Conservation (phyloP, 2,113 vertebrate genomes). For the Cyprinodon tularosa region DNA sequence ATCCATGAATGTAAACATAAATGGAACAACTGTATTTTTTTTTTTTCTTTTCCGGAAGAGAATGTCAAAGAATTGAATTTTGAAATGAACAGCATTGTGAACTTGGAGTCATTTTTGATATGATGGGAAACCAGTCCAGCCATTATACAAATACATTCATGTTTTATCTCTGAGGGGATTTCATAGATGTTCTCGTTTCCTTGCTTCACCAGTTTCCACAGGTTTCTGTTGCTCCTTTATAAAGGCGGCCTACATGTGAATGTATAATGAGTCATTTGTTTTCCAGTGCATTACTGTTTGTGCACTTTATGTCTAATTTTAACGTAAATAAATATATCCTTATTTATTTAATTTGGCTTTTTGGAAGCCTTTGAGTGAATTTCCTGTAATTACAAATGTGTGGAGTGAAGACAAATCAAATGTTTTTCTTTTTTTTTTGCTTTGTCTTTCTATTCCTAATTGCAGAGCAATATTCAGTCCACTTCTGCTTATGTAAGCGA, state of each 20-base stretch:
- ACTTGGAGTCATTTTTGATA: not conserved
- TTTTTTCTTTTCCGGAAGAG: not conserved
- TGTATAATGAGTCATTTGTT: slow-evolving; percentile 15
- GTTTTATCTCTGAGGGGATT: not conserved
- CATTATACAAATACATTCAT: not conserved
- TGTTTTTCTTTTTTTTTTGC: not conserved
- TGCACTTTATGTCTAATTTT: slow-evolving; percentile 11
- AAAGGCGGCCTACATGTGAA: slow-evolving; percentile 53
- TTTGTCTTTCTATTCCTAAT: not conserved
- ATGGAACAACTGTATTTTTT: not conserved
- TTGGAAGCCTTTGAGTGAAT: not conserved
- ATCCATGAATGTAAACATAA: slow-evolving; percentile 58
- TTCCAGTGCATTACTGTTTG: not conserved
- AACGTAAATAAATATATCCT: not conserved
- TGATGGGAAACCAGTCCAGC: not conserved
- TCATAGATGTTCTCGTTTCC: not conserved
- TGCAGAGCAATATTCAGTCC: not conserved
- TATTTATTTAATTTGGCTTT: slow-evolving; percentile 14
- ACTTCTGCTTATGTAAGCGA: not conserved
- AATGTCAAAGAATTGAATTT: not conserved
- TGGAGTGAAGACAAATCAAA: slow-evolving; percentile 1
- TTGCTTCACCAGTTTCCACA: not conserved
- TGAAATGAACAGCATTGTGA: too few relatives aligned
- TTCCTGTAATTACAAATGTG: slow-evolving; percentile 1
- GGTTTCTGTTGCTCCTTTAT: slow-evolving; percentile 13